These are phyloP conservation scores for Alces alces DNA, from an alignment of 2,113 vertebrate species.

Conservation along the genomic window DNA sequence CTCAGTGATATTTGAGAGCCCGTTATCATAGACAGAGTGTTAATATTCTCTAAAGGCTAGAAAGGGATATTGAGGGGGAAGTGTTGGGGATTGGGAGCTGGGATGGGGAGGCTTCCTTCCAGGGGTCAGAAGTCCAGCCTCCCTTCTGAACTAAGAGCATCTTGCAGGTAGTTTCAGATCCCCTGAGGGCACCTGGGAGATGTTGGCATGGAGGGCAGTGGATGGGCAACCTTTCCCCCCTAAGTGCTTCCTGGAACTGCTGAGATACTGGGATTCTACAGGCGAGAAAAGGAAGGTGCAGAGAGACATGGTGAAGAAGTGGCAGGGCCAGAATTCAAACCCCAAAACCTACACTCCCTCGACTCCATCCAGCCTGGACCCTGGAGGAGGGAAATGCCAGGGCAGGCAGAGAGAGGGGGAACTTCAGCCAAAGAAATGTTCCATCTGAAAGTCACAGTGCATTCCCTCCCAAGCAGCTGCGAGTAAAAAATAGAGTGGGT, in stretches of 20 bases:
- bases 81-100: background rate
- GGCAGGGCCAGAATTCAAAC: background rate
- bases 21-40: background rate
- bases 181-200: background rate
- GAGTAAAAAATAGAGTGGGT: conserved; percentile 60
- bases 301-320: background rate
- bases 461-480: conserved; percentile 57
- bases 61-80: background rate
- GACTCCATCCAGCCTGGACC: background rate
- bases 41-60: background rate
- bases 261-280: background rate
- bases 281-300: background rate
- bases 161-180: background rate
- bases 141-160: background rate
- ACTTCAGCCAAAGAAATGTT: conserved; percentile 57
- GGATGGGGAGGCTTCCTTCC: background rate
- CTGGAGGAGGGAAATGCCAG: background rate
- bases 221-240: rapidly evolving
- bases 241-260: background rate
- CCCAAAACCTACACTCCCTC: background rate
- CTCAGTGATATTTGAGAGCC: background rate
- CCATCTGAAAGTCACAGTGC: conserved; percentile 44
- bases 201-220: background rate
- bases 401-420: background rate
- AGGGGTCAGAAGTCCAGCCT: background rate